A percentile compares a stretch with the other conserved stretches of the same genome.
phyloP scores from a whole-genome alignment of 2,888 invertebrate species.

The Stramonita haemastoma region DNA sequence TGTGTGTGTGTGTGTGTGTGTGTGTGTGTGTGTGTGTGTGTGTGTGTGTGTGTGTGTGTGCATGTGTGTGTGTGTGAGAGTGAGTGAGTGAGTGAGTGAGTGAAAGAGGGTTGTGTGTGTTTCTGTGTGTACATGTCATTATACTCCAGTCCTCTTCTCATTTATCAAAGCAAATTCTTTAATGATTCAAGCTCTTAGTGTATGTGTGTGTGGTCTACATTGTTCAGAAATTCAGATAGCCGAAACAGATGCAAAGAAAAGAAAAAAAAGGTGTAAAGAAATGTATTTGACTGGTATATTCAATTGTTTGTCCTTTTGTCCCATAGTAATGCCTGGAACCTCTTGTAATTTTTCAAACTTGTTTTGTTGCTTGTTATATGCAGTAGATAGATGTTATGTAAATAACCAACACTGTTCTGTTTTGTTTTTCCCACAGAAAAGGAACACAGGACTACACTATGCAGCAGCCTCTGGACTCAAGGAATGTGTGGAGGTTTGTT shows the following conservation, averaged over 20 bases:
- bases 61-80: neutral
- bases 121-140: neutral
- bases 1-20: neutral
- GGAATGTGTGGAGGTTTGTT: conserved; percentile 81
- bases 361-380: too few species aligned
- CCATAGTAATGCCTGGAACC: too few species aligned
- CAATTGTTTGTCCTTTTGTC: too few species aligned
- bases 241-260: too few species aligned
- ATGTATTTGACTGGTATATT: too few species aligned
- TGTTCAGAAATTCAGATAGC: too few species aligned
- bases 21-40: neutral
- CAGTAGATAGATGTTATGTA: too few species aligned
- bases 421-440: conserved; percentile 78
- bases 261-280: too few species aligned
- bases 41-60: neutral
- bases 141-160: too few species aligned
- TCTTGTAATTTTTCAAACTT: too few species aligned
- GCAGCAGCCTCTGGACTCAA: conserved; percentile 83
- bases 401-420: neutral
- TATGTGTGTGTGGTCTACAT: too few species aligned
- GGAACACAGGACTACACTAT: conserved; percentile 84
- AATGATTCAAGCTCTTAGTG: neutral
- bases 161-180: neutral
- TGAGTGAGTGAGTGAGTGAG: conserved; percentile 64
- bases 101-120: conserved; percentile 81